These are phyloP conservation scores for Agonopterix subpropinquella DNA, from an alignment of 2,888 invertebrate species.

Conservation along the genomic window DNA sequence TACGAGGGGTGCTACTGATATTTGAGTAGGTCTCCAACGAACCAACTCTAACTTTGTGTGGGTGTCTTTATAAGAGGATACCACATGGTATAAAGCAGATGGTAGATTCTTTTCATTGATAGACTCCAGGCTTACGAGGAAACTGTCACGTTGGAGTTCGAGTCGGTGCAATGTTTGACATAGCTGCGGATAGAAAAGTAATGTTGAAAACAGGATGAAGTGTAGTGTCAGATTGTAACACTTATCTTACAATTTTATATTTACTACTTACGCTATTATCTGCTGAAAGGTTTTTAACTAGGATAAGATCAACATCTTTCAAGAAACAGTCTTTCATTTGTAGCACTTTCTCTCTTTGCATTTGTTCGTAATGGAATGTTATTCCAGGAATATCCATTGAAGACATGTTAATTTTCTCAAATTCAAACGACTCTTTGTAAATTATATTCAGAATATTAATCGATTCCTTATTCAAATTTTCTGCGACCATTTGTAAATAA, in stretches of 20 bases:
- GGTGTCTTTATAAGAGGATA: slow-evolving; percentile 17
- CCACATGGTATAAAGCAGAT: slow-evolving; percentile 17
- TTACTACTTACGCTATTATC: slow-evolving; percentile 22
- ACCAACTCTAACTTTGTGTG: slow-evolving; percentile 16
- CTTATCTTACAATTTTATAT: not conserved
- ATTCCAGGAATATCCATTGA: slow-evolving; percentile 11
- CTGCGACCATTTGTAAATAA: slow-evolving; percentile 29
- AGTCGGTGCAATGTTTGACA: slow-evolving; percentile 15
- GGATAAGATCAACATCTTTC: slow-evolving; percentile 14
- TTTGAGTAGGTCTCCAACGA: slow-evolving; percentile 21
- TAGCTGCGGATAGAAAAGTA: slow-evolving; percentile 15
- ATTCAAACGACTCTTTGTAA: slow-evolving; percentile 7
- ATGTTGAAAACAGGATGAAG: not conserved
- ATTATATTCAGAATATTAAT: slow-evolving; percentile 23
- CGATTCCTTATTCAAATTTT: slow-evolving; percentile 23
- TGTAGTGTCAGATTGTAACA: not conserved
- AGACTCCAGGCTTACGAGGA: slow-evolving; percentile 25
- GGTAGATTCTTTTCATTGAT: slow-evolving; percentile 6
- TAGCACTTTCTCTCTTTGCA: slow-evolving; percentile 6
- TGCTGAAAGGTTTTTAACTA: slow-evolving; percentile 18
- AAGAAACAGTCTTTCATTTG: slow-evolving; percentile 2
- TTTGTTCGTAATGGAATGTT: slow-evolving; percentile 11
- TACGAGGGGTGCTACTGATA: slow-evolving; percentile 17
- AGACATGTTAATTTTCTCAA: slow-evolving; percentile 11
- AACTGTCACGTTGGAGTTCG: slow-evolving; percentile 17